Evolutionary conservation across 2,113 vertebrate genomes (phyloP), one percentile per base, ranked within the genome.

Genomic region (Columbina picui): DNA sequence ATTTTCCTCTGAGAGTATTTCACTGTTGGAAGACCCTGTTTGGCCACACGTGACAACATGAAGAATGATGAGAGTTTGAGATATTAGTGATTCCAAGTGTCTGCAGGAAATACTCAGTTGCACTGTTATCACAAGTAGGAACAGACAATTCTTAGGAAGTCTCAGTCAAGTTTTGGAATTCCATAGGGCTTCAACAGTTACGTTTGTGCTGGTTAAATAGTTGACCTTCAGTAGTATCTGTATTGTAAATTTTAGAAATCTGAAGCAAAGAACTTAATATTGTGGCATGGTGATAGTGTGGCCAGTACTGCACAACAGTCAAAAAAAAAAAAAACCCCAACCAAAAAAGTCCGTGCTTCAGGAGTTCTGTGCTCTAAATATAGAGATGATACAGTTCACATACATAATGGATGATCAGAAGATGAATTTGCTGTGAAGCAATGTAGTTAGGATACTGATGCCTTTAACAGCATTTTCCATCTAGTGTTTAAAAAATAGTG

Each of bases 401-500:
- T 83, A 22, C 27, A 41, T 83, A 84, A 80, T 55, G n/a, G 60
- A 63, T 79, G 36, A 90, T 73, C 22, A 68, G 75, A 67, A 88
- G 87, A 73, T 47, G 34, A 67, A 81, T 83, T 91, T 85, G 32
- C 90, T 84, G 45, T 77, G 85, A 93, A 94, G 87, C 70, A 63
- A 16, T 84, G 41, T 77, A 63, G 45, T 94, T 88, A 49, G 70
- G 91, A 69, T 81, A 56, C 39, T 65, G 52, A 53, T 87, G 74
- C 38, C 63, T 84, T 85, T 65, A 81, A 64, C 65, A 77, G n/a
- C 7, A 14, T 74, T 95, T 93, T 92, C 89, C 34, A 74, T 80
- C 52, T 59, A 56, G 22, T 56, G 26, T 43, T 92, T 89, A 74
- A 78, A 57, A 83, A 94, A 53, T 20, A 60, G 59, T 26, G 21